Percentiles rank a stretch among this genome's conserved stretches.
These are phyloP conservation scores for Brenthis hecate DNA, from an alignment of 2,888 invertebrate species.

Conservation along the genomic window DNA sequence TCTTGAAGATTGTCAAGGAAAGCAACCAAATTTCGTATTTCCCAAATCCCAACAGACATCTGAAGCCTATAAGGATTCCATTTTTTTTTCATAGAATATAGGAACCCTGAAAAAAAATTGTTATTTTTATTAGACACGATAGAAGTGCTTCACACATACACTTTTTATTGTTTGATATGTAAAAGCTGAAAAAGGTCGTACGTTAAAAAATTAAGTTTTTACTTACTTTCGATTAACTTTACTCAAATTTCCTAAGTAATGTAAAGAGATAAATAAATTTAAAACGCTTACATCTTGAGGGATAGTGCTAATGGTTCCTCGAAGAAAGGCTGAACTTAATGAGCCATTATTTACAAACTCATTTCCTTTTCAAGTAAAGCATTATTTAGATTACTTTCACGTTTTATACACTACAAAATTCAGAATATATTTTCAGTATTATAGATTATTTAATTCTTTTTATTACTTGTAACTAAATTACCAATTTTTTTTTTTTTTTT, in stretches of 20 bases:
- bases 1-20: no score
- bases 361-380: slow-evolving; percentile 35
- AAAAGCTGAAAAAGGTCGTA: no score
- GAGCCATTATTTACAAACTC: slow-evolving; percentile 35
- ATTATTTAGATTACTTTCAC: slow-evolving; percentile 34
- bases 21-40: no score
- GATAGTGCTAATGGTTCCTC: slow-evolving; percentile 30
- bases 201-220: neutral
- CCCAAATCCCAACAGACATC: no score
- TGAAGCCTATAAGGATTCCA: no score
- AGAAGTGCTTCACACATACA: no score
- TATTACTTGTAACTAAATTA: no score
- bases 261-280: slow-evolving; percentile 23
- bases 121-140: no score
- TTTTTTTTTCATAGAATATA: no score
- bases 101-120: no score
- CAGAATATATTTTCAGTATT: neutral
- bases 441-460: neutral
- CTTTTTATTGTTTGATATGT: no score
- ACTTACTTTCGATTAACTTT: neutral
- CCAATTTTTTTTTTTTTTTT: no score
- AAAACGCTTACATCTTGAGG: slow-evolving; percentile 28
- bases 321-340: slow-evolving; percentile 33
- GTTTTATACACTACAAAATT: slow-evolving; percentile 10
- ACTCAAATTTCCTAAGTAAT: slow-evolving; percentile 8